Conservation (phyloP, 2,113 vertebrate species). For the Theristicus caerulescens region DNA sequence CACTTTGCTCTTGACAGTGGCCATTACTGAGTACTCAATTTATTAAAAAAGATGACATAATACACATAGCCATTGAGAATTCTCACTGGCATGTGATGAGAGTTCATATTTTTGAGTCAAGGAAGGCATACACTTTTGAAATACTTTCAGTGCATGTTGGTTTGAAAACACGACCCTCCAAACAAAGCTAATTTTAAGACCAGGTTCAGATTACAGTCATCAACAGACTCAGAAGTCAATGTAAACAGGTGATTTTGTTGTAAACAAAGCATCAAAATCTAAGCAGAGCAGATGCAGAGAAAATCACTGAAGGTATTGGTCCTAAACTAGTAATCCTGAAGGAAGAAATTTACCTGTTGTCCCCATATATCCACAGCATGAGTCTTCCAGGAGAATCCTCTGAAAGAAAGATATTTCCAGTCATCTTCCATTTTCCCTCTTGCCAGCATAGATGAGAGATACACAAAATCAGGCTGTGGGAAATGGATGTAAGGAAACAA, state of each 20-base stretch:
- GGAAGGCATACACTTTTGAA: not conserved
- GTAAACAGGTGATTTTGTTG: not conserved
- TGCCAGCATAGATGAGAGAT: not conserved
- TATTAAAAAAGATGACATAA: not conserved
- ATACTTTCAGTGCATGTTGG: not conserved
- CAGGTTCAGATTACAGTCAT: not conserved
- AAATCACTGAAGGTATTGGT: not conserved
- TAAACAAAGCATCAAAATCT: not conserved
- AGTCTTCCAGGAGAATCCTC: not conserved
- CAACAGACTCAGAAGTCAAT: not conserved
- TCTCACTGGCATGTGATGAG: not conserved
- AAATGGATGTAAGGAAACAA: not conserved
- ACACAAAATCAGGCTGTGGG: not conserved
- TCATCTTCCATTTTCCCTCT: not conserved
- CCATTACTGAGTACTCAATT: not conserved
- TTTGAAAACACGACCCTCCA: not conserved
- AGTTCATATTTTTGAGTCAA: not conserved
- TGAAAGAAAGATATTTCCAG: not conserved
- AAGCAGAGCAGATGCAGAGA: not conserved
- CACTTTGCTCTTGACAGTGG: not conserved
- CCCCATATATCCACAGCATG: not conserved
- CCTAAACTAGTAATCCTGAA: not conserved
- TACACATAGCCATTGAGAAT: not conserved
- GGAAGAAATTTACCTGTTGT: not conserved
- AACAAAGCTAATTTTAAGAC: not conserved